Base-by-base conservation (phyloP, 1,140 invertebrate species). In the Euschistus heros region DNA sequence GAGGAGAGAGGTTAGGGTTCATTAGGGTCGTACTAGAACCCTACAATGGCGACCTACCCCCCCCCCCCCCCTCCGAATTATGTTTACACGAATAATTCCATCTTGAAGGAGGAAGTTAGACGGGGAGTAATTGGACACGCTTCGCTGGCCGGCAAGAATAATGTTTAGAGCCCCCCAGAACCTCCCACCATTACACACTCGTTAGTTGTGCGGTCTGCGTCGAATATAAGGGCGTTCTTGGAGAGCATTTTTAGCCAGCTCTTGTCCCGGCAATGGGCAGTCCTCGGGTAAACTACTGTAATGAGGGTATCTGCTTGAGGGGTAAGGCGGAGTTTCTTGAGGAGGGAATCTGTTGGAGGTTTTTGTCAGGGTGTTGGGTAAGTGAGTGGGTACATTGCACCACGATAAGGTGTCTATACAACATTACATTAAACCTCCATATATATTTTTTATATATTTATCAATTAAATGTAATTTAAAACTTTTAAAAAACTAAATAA, bases 41-140 rank as follows among this genome's bases (percentile, higher is more conserved):
- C 33, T 13, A 37, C 33, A 37, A 37, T 37, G 33, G 33, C 33
- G 33, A 37, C 33, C 54, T 15, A 17, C 54, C 54, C 54, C 22
- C 54, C 54, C n/a, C 61, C 27, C 63, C 42, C 22, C 55, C 30
- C n/a, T 62, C 30, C 24, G 42, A 59, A 63, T 67, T 67, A 67
- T 67, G 66, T 67, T 67, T 63, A 67, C 66, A 67, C 66, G 66
- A 67, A 63, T 67, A 63, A 67, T 63, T 67, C 66, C 66, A 67
- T 63, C 65, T 59, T 37, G 66, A 50, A 66, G 62, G 20, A 57
- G 54, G 24, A 26, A 26, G 54, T 17, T 26, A 20, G 66, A 63
- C 33, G 59, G 61, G 60, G 55, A 57, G 66, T 63, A 44, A 30
- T 27, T 24, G 54, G 54, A 59, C 30, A n/a, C 17, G 22, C 64